Evolutionary conservation across 1,140 invertebrate species (phyloP).

Genomic region (Manduca sexta): DNA sequence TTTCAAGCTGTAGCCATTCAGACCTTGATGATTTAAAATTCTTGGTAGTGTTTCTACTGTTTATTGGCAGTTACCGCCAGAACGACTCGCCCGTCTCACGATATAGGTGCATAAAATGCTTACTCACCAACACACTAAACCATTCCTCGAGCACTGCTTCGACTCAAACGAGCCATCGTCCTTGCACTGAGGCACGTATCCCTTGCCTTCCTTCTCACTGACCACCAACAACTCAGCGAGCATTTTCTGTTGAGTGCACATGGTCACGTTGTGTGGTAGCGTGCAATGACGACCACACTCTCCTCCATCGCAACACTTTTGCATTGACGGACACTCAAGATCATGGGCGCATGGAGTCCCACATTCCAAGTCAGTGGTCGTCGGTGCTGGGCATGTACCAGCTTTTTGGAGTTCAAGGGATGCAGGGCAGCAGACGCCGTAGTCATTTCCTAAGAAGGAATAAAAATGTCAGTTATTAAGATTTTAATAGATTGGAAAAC

Average conservation of each 20-base stretch:
- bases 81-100: too few species aligned
- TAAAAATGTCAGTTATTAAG: neutral
- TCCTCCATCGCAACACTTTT: constrained; percentile 85
- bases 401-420: constrained; percentile 82
- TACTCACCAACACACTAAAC: constrained; percentile 84
- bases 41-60: too few species aligned
- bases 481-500: neutral
- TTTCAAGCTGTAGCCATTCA: too few species aligned
- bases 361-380: constrained; percentile 69
- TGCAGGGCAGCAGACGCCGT: constrained; percentile 90
- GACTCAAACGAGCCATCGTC: constrained; percentile 80
- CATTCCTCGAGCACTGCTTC: constrained; percentile 86
- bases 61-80: too few species aligned
- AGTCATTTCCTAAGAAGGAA: constrained; percentile 80
- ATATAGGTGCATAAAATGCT: neutral
- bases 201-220: constrained; percentile 84
- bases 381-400: constrained; percentile 79
- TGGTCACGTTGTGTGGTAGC: constrained; percentile 80
- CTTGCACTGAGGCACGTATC: constrained; percentile 87
- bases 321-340: constrained; percentile 83
- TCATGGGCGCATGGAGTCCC: constrained; percentile 82
- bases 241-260: constrained; percentile 84
- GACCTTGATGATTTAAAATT: too few species aligned
- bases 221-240: constrained; percentile 84
- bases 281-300: constrained; percentile 80